phyloP scores from a whole-genome alignment of 2,888 invertebrate genomes.

The Chloroclysta siterata region DNA sequence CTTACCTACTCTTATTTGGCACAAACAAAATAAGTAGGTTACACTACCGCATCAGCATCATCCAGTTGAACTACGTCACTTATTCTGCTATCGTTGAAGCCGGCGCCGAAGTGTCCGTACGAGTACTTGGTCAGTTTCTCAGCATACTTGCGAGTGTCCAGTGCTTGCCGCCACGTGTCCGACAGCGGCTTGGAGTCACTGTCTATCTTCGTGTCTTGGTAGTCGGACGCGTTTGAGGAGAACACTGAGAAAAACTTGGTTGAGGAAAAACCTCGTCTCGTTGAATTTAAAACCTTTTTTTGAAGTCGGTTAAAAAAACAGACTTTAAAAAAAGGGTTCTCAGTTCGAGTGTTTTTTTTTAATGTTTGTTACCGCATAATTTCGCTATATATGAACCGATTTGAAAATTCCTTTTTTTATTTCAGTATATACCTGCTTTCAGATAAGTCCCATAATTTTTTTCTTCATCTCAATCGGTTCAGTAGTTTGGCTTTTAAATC shows the following conservation, averaged over 20 bases:
- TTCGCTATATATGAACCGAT: too few relatives aligned
- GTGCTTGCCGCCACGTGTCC: slow-evolving; percentile 55
- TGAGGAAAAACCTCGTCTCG: not conserved
- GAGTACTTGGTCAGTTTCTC: slow-evolving; percentile 58
- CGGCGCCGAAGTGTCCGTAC: not conserved
- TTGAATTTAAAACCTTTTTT: too few relatives aligned
- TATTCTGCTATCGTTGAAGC: not conserved
- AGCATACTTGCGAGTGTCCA: slow-evolving; percentile 60
- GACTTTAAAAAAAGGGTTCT: too few relatives aligned
- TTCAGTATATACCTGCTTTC: too few relatives aligned
- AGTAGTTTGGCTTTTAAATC: too few relatives aligned
- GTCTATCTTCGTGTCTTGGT: slow-evolving; percentile 40
- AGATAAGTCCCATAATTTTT: too few relatives aligned
- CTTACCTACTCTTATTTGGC: too few relatives aligned
- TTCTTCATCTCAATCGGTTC: too few relatives aligned
- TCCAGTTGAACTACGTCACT: not conserved
- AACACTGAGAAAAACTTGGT: slow-evolving; percentile 42
- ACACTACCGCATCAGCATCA: not conserved
- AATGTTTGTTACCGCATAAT: too few relatives aligned
- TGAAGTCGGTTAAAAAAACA: too few relatives aligned
- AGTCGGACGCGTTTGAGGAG: slow-evolving; percentile 46
- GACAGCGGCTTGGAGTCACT: slow-evolving; percentile 46
- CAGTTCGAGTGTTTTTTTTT: too few relatives aligned
- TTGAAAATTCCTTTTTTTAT: too few relatives aligned
- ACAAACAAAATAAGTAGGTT: not conserved